Base-by-base conservation (phyloP, 1,140 invertebrate species). In the Cydia pomonella region DNA sequence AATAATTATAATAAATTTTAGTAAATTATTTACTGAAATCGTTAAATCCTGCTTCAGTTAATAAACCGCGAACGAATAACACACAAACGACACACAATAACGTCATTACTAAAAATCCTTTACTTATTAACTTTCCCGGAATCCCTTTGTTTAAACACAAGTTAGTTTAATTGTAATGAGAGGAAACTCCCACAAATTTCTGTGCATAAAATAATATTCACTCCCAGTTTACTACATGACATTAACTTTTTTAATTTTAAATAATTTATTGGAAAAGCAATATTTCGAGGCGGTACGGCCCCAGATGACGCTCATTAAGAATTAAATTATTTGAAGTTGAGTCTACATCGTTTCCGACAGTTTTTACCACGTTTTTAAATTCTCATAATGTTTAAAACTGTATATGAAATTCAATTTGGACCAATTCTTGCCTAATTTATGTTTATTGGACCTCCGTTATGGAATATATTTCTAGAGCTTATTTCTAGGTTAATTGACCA, bases 231-330 rank as follows among this genome's bases (percentile, higher is more conserved):
- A 33, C 16, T 69, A 69, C 64, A 33, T 69, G 27, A 6, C 64
- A 66, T 66, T 2, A 75, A 73, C 76, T 80, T 77, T 73, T 50
- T 72, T 64, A 73, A 78, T 74, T 50, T 80, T 74, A 29, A 53
- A 72, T 76, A 47, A 74, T 74, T 79, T 6, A 53, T 23, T 59
- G 53, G 21, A 18, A 50, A 18, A 50, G 21, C 53, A 53, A 6
- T 21, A 10, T 63, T 74, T 72, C 53, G 27, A 29, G 53, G 9
- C 21, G 2, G 2, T 59, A 38, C 1, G 1, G 29, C 1, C 64
- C 64, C 64, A 59, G 53, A 59, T 23, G 53, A 10, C 47, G n/a
- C 53, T 13, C 53, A 59, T 59, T 23, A 59, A 23, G 53, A 59
- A 59, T 59, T 59, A 59, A 59, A 21, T 12, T 23, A n/a, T 23